Base-by-base conservation (phyloP, 2,797 vertebrate genomes). In the Diplodus sargus region DNA sequence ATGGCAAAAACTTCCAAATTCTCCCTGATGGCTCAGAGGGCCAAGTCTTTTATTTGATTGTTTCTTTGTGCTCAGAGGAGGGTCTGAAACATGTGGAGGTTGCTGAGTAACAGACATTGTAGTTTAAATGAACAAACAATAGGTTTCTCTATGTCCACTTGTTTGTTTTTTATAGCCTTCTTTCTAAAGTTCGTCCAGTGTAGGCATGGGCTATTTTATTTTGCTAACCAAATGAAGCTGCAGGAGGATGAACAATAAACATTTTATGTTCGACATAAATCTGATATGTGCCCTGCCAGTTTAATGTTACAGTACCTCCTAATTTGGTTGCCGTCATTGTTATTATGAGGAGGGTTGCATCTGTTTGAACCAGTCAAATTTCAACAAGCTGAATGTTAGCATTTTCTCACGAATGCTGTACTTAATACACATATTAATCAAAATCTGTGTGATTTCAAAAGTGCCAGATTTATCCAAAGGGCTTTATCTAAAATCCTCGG, bases 211-310 rank as follows among this genome's bases (percentile, higher is more conserved):
- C 11, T 77, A 8, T 77, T 77, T 70, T 20, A 45, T 85, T 92
- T 93, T 91, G 91, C 60, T 88, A 78, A 74, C 16, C 85, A 92
- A 90, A 88, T 91, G 30, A 91, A 66, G 54, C 68, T 57, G 58
- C 25, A 10, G 42, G 5, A 18, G 20, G 23, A 69, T 20, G 12
- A 52, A 67, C 61, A 75, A 14, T 56, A 62, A 43, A 67, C 16
- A 34, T 60, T 72, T 80, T 62, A 73, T 64, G 34, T 34, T 25
- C 7, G 23, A 58, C n/a, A 47, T 45, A 64, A 28, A 23, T 22
- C 13, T 70, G 39, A 68, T 70, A 45, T 45, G n/a, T 56, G 23
- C 14, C 1, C 17, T 74, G 47, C 5, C 61, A 49, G 28, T 47
- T 23, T 65, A 34, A 39, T 71, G 18, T 39, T 28, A 49, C 66